Percentiles rank a stretch among this genome's conserved stretches.
phyloP scores from a whole-genome alignment of 2,113 vertebrate genomes.

The Suncus etruscus region DNA sequence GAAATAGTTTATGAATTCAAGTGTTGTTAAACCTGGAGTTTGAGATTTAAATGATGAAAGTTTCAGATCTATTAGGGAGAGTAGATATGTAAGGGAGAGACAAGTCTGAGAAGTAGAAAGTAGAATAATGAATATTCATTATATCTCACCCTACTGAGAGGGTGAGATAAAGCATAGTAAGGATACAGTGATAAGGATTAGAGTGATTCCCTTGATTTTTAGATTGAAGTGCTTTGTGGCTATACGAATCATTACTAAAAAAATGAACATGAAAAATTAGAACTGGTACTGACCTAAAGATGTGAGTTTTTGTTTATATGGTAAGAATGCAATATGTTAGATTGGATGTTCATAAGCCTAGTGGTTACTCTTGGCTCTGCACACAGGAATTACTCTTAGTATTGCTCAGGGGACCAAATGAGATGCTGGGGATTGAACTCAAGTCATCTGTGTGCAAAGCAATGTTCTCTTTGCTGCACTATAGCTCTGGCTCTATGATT shows the following conservation, averaged over 20 bases:
- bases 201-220: background rate
- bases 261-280: background rate
- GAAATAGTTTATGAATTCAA: slow-evolving; percentile 1
- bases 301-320: background rate
- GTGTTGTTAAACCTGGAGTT: background rate
- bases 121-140: background rate
- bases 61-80: background rate
- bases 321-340: background rate
- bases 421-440: background rate
- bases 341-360: background rate
- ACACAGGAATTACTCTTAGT: too few relatives aligned
- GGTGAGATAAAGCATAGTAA: background rate
- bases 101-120: background rate
- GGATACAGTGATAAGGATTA: too few relatives aligned
- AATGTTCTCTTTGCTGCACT: background rate
- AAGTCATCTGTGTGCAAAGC: background rate
- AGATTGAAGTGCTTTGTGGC: background rate
- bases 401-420: background rate
- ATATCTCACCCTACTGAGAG: background rate
- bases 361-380: too few relatives aligned
- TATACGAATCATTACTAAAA: background rate
- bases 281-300: background rate
- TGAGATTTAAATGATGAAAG: background rate
- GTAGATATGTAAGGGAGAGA: background rate
- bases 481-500: too few relatives aligned